phyloP scores from a whole-genome alignment of 2,888 invertebrate species.

The Pseudeuparius sepicola region DNA sequence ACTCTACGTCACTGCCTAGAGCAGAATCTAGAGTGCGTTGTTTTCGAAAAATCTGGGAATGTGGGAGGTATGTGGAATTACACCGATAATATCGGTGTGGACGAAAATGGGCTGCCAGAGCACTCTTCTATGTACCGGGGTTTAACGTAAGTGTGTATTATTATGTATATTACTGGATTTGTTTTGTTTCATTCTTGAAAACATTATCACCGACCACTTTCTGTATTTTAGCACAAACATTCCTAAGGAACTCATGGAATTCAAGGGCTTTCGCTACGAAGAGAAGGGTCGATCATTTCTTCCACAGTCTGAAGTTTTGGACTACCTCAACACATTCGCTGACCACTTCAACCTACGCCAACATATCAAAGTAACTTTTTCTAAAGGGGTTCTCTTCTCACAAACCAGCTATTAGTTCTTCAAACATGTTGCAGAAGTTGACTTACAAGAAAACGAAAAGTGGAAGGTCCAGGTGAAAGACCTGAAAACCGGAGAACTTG shows the following conservation, averaged over 20 bases:
- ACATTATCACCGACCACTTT: too few relatives aligned
- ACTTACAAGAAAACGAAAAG: too few relatives aligned
- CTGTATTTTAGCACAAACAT: conserved; percentile 67
- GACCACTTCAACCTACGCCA: conserved; percentile 50
- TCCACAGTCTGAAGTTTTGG: conserved; percentile 52
- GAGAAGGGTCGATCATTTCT: conserved; percentile 54
- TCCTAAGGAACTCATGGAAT: conserved; percentile 73
- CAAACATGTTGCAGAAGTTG: too few relatives aligned
- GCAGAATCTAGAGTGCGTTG: conserved; percentile 43
- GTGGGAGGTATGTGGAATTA: conserved; percentile 76
- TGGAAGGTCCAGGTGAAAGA: conserved; percentile 55
- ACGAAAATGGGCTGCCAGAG: conserved; percentile 56
- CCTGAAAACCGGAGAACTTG: conserved; percentile 40
- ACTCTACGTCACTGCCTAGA: conserved; percentile 30
- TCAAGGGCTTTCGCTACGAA: conserved; percentile 57
- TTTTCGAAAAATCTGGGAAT: conserved; percentile 57
- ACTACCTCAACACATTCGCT: conserved; percentile 59
- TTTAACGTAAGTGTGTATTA: conserved; percentile 53
- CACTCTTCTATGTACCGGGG: conserved; percentile 75
- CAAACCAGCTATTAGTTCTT: too few relatives aligned
- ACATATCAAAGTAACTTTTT: conserved; percentile 52
- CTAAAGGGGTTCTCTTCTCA: too few relatives aligned
- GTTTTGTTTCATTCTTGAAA: too few relatives aligned
- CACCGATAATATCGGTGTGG: conserved; percentile 50
- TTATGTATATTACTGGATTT: too few relatives aligned